Evolutionary conservation across 2,888 invertebrate genomes (phyloP).

Genomic region (Hedya salicella): DNA sequence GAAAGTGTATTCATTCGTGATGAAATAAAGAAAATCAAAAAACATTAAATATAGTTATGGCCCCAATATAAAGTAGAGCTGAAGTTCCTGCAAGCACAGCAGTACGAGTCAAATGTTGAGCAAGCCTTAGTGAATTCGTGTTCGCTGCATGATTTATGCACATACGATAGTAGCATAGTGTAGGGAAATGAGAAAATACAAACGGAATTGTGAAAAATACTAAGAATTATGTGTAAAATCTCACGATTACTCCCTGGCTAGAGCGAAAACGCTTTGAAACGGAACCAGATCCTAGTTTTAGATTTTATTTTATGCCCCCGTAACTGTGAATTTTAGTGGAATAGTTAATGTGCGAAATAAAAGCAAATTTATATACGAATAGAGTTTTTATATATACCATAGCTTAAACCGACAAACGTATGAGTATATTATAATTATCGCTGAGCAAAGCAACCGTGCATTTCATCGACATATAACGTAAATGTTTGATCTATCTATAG

Average conservation of each 20-base stretch:
- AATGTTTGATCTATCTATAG: too few relatives aligned
- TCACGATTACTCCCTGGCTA: slow-evolving; percentile 12
- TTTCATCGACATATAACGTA: too few relatives aligned
- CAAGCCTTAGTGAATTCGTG: slow-evolving; percentile 27
- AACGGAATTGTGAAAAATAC: slow-evolving; percentile 39
- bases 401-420: too few relatives aligned
- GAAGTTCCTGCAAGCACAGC: too few relatives aligned
- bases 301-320: slow-evolving; percentile 22
- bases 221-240: slow-evolving; percentile 38
- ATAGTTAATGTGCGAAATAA: slow-evolving; percentile 1
- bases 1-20: too few relatives aligned
- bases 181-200: slow-evolving; percentile 21
- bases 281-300: slow-evolving; percentile 22
- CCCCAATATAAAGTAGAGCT: too few relatives aligned
- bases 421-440: too few relatives aligned
- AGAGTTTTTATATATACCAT: too few relatives aligned
- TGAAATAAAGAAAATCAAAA: too few relatives aligned
- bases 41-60: not conserved
- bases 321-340: slow-evolving; percentile 6
- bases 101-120: slow-evolving; percentile 21
- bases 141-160: slow-evolving; percentile 40
- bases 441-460: too few relatives aligned
- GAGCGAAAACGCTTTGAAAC: slow-evolving; percentile 23
- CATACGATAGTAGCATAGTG: slow-evolving; percentile 38
- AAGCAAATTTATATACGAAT: too few relatives aligned